Evolutionary conservation across 2,888 invertebrate genomes (phyloP), one percentile per base, ranked within the genome.

Genomic region (Lasioglossum marginatum): DNA sequence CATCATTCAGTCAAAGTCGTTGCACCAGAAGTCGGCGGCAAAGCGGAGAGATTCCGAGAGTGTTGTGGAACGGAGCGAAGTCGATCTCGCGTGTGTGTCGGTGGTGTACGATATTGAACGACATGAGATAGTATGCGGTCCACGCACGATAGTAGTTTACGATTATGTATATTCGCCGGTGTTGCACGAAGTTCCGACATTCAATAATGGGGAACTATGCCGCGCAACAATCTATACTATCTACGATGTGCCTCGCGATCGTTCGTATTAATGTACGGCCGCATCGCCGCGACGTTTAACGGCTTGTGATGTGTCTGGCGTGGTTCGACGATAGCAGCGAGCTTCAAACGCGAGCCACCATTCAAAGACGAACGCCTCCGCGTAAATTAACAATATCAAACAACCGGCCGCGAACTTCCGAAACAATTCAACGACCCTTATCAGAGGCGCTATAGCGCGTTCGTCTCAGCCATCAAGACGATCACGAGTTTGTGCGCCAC

Each of bases 321-420:
- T 16, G 31, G 66, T 16, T 66, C 34, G 6, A 19, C 34, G 66
- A 66, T 66, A 66, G 8, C 66, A 34, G 34, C 19, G 6, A 4
- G 66, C 34, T 34, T 66, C 66, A 66, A 66, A 68, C 68, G 68
- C 68, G 12, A 23, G 23, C 37, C 68, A 34, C 19, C 23, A 68
- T 68, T 37, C 68, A 40, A 68, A 68, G 68, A 72, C 72, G 72
- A 14, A 4, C 37, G 23, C 10, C 27, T n/a, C 68, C 77, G 77
- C 48, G 63, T 45, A 77, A 77, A 77, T 70, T 77, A 77, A 70
- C 77, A 52, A 37, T 77, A 52, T 68, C 48, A 52, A 48, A 77
- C 77, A 68, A 70, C 68, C 37, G 19, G 73, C 48, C 72, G 72
- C 31, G 43, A 77, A 77, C 37, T 68, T 70, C 37, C 37, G 52